A percentile compares a stretch with the other conserved stretches of the same genome.
Evolutionary conservation across 2,797 vertebrate genomes (phyloP).

Genomic region (Cheirogaleus major): DNA sequence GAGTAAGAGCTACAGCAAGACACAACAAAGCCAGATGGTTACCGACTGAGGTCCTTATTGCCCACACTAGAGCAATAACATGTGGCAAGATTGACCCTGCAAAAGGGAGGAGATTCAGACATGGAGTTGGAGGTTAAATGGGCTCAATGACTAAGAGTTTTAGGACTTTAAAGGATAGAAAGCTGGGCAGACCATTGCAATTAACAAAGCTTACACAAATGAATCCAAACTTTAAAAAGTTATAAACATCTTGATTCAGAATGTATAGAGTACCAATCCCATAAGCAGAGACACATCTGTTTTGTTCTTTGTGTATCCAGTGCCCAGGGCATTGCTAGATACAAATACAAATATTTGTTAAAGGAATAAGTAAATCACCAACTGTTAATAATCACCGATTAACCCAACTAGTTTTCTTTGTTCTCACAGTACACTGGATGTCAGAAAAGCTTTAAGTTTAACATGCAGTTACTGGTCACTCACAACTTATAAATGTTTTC

Average conservation of each 20-base stretch:
- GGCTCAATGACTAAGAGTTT: not conserved
- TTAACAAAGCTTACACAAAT: not conserved
- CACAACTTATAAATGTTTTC: not conserved
- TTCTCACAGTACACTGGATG: not conserved
- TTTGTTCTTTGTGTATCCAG: not conserved
- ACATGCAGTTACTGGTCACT: not conserved
- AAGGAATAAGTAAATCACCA: not conserved
- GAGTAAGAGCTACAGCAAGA: not conserved
- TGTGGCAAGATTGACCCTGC: not conserved
- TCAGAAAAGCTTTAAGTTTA: not conserved
- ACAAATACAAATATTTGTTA: not conserved
- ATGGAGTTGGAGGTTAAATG: not conserved
- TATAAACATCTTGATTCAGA: not conserved
- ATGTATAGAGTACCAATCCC: not conserved
- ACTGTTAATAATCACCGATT: not conserved
- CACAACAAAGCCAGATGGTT: not conserved
- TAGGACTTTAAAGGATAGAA: not conserved
- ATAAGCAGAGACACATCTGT: not conserved
- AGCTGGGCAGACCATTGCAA: not conserved
- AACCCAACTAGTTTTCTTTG: not conserved
- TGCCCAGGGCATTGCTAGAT: not conserved
- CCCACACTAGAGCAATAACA: accelerated
- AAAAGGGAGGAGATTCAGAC: not conserved
- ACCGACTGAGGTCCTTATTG: not conserved
- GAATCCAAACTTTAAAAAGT: not conserved